These are phyloP conservation scores for Himalopsyche kuldschensis DNA, from an alignment of 2,888 invertebrate species.

Conservation along the genomic window DNA sequence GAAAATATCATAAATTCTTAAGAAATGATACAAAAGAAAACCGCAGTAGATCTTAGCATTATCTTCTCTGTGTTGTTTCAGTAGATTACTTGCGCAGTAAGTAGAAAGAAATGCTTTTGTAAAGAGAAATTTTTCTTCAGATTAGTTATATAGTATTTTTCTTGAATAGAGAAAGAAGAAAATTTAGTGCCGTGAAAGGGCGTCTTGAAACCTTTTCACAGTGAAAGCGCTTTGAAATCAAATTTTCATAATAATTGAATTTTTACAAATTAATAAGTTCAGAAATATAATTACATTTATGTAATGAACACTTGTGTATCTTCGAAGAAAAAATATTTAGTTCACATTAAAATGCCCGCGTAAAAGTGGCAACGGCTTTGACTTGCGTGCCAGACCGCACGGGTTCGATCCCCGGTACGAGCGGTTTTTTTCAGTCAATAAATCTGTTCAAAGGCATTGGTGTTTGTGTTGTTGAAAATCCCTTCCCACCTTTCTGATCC, in stretches of 20 bases:
- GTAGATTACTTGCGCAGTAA: slow-evolving; percentile 9
- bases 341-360: no score
- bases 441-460: no score
- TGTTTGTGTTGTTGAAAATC: no score
- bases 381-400: no score
- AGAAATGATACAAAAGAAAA: background rate
- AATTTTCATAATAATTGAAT: background rate
- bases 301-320: no score
- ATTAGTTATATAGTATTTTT: background rate
- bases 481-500: no score
- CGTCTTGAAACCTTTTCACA: background rate
- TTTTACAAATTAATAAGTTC: background rate
- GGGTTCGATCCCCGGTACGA: no score
- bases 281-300: no score
- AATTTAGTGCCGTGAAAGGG: background rate
- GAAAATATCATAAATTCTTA: background rate
- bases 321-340: no score
- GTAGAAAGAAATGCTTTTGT: background rate
- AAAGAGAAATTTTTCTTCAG: background rate
- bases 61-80: slow-evolving; percentile 23
- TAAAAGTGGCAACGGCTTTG: no score
- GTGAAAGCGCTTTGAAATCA: background rate
- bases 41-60: background rate
- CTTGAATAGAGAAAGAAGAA: background rate
- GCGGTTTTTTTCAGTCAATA: no score